A percentile compares a stretch with the other conserved stretches of the same genome.
phyloP scores from a whole-genome alignment of 1,140 invertebrate species.

The Streblospio benedicti region DNA sequence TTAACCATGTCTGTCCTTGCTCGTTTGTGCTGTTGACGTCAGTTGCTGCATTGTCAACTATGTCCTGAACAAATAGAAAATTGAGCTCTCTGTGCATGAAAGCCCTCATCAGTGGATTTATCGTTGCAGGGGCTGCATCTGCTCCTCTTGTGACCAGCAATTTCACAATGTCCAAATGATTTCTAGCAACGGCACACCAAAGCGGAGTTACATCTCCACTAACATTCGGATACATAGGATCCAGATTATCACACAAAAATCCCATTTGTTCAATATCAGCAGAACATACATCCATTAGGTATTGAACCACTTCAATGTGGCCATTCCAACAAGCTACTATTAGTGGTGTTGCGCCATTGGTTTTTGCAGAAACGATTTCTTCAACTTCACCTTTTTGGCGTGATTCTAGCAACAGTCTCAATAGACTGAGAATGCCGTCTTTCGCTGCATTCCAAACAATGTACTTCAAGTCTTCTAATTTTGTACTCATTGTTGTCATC shows the following conservation, averaged over 20 bases:
- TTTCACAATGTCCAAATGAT: constrained; percentile 64
- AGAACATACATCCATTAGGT: constrained; percentile 78
- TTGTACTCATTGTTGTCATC: too few species aligned
- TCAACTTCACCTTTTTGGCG: constrained; percentile 46
- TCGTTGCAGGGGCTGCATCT: constrained; percentile 46
- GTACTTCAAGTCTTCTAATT: constrained; percentile 43
- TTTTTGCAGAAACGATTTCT: constrained; percentile 38
- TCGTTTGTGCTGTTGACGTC: constrained; percentile 46
- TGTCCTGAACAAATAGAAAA: constrained; percentile 41
- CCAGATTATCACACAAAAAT: constrained; percentile 87
- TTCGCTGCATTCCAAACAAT: constrained; percentile 61
- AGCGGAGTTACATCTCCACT: constrained; percentile 84
- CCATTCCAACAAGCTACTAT: constrained; percentile 89
- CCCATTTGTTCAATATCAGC: constrained; percentile 83
- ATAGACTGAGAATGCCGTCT: constrained; percentile 59
- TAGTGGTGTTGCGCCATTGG: constrained; percentile 78
- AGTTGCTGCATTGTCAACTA: constrained; percentile 41
- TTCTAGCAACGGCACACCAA: constrained; percentile 81
- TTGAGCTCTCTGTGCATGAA: constrained; percentile 49
- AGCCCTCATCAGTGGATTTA: constrained; percentile 45
- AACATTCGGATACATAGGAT: constrained; percentile 92
- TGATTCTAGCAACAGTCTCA: constrained; percentile 59
- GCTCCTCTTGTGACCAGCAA: constrained; percentile 68
- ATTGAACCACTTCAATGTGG: constrained; percentile 84
- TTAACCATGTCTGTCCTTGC: constrained; percentile 76